Conservation (phyloP, 2,888 invertebrate species). For the Leptinotarsa rubiginosa region DNA sequence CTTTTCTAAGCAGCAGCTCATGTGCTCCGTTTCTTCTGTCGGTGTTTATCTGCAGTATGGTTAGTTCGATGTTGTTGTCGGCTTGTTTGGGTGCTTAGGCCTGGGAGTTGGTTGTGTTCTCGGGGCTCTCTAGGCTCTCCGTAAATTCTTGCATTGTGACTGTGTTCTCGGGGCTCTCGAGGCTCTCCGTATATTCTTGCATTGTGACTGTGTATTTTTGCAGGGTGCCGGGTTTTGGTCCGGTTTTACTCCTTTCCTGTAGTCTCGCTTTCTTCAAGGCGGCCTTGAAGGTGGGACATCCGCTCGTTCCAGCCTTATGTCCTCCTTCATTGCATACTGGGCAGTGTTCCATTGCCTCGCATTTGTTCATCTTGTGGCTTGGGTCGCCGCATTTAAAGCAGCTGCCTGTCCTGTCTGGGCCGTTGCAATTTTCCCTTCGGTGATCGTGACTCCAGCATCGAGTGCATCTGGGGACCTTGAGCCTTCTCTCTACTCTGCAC, state of each 20-base stretch:
- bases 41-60: background rate
- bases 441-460: conserved; percentile 2
- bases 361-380: background rate
- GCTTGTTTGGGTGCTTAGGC: no score
- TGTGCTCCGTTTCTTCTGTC: background rate
- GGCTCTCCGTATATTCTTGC: no score
- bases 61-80: background rate
- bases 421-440: conserved; percentile 1
- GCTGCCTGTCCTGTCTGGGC: background rate
- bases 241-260: background rate
- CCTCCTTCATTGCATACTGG: conserved; percentile 11
- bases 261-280: conserved; percentile 2
- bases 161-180: no score
- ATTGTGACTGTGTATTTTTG: background rate
- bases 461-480: background rate
- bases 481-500: background rate
- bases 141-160: no score
- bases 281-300: conserved; percentile 2
- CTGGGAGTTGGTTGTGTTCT: no score
- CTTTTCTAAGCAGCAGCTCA: background rate
- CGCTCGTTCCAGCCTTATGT: conserved; percentile 6
- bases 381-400: conserved; percentile 11
- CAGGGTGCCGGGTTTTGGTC: background rate
- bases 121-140: no score
- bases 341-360: conserved; percentile 1